Conservation (phyloP, 2,113 vertebrate genomes). For the Stegastes partitus region DNA sequence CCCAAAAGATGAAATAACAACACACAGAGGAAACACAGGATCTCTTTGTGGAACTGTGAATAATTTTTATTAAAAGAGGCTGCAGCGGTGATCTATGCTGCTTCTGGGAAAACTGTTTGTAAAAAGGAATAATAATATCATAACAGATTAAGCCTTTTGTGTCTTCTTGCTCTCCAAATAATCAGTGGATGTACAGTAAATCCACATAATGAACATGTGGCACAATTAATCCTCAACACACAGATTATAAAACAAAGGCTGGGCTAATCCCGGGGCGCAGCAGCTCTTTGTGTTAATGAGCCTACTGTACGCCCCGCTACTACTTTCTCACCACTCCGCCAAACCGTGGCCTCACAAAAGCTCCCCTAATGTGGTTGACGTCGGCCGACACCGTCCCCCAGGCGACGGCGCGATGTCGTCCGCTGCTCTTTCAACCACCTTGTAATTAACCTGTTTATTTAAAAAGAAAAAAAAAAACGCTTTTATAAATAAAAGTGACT, state of each 20-base stretch:
- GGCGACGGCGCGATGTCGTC: slow-evolving; percentile 22
- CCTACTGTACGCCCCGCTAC: slow-evolving; percentile 18
- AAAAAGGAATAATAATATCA: neutral
- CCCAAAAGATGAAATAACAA: no score
- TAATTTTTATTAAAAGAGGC: neutral
- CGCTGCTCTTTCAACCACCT: slow-evolving; percentile 20
- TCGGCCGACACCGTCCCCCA: slow-evolving; percentile 3
- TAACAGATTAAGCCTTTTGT: slow-evolving; percentile 30
- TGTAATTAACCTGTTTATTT: slow-evolving; percentile 67
- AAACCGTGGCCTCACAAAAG: slow-evolving; percentile 11
- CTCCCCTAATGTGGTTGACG: slow-evolving; percentile 47
- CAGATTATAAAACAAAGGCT: slow-evolving; percentile 55
- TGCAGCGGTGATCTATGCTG: neutral
- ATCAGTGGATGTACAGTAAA: slow-evolving; percentile 24
- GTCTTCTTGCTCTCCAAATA: slow-evolving; percentile 20
- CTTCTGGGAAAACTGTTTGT: slow-evolving; percentile 15
- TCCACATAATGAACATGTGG: slow-evolving; percentile 31
- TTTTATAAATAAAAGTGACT: slow-evolving; percentile 37
- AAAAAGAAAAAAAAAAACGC: no score
- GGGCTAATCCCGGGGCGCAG: slow-evolving; percentile 43
- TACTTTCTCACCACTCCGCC: slow-evolving; percentile 25
- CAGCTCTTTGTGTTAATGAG: slow-evolving; percentile 53
- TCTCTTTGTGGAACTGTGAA: no score
- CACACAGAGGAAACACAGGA: no score
- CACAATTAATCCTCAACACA: slow-evolving; percentile 39